phyloP scores from a whole-genome alignment of 1,140 invertebrate genomes.

The Limonius californicus region DNA sequence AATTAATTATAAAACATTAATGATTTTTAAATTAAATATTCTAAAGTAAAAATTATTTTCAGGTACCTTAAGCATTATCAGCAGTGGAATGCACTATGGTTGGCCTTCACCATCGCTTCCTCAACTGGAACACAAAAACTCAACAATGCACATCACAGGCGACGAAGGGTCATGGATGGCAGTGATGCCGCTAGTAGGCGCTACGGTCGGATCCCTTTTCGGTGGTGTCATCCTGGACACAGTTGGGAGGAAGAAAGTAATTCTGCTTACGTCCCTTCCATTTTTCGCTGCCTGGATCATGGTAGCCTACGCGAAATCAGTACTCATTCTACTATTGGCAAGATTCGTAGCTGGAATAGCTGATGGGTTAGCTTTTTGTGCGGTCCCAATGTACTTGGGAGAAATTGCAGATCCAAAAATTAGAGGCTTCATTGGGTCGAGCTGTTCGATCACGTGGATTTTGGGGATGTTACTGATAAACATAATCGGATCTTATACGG shows the following conservation, averaged over 20 bases:
- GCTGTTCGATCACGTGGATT: constrained; percentile 37
- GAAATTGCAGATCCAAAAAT: constrained; percentile 64
- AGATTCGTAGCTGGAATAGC: constrained; percentile 58
- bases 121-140: constrained; percentile 5
- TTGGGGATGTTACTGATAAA: constrained; percentile 69
- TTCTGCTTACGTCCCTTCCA: constrained; percentile 58
- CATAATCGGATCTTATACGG: constrained; percentile 59
- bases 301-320: constrained; percentile 52
- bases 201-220: constrained; percentile 48
- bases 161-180: constrained; percentile 62
- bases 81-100: constrained; percentile 32
- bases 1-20: no score
- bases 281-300: constrained; percentile 58
- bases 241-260: constrained; percentile 64
- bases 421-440: constrained; percentile 50
- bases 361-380: constrained; percentile 61
- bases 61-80: constrained; percentile 28
- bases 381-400: constrained; percentile 60
- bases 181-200: constrained; percentile 39
- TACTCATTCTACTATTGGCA: constrained; percentile 52
- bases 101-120: constrained; percentile 33
- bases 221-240: constrained; percentile 50
- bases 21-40: no score
- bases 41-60: no score
- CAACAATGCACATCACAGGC: constrained; percentile 38